These are phyloP conservation scores for Axinella damicornis DNA, from an alignment of 37 sponge, comb jelly and placozoan species.

Conservation along the genomic window DNA sequence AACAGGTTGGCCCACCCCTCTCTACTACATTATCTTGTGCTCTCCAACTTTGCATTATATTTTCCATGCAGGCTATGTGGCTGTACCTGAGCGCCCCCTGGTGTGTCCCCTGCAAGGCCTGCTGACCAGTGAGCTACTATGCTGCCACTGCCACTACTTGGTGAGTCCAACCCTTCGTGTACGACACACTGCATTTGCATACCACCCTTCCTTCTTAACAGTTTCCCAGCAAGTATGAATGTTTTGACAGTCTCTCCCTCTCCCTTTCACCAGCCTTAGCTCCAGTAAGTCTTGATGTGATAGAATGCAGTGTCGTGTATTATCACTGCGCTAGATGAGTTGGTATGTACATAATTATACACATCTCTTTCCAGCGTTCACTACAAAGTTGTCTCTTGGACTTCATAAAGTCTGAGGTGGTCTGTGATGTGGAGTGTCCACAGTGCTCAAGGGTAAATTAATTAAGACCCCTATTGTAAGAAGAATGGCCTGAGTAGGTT, in stretches of 20 bases:
- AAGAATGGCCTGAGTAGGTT: too few species aligned
- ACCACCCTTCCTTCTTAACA: slow-evolving; percentile 1
- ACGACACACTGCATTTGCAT: neutral
- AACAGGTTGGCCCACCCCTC: neutral
- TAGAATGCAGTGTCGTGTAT: too few species aligned
- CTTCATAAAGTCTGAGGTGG: slow-evolving; percentile 60
- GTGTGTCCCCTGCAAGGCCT: slow-evolving; percentile 68
- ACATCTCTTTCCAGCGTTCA: slow-evolving; percentile 53
- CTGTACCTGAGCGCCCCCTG: neutral
- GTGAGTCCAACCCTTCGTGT: slow-evolving; percentile 29
- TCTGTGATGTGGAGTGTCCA: slow-evolving; percentile 65
- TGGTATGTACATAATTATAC: too few species aligned
- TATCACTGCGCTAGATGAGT: too few species aligned
- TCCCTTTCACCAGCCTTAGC: slow-evolving; percentile 2
- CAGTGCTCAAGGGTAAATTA: slow-evolving; percentile 52
- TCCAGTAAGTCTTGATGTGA: slow-evolving; percentile 2
- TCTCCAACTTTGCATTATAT: neutral
- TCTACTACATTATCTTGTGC: neutral
- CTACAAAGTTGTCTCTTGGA: slow-evolving; percentile 59
- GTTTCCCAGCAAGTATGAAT: slow-evolving; percentile 68
- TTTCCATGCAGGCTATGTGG: slow-evolving; percentile 8
- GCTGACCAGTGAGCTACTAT: slow-evolving; percentile 63
- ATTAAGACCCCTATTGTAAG: too few species aligned
- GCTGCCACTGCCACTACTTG: slow-evolving; percentile 42
- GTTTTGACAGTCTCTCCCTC: slow-evolving; percentile 79